These are phyloP conservation scores for Axea sp. DNA, from an alignment of 2,888 invertebrate genomes.

Conservation along the genomic window DNA sequence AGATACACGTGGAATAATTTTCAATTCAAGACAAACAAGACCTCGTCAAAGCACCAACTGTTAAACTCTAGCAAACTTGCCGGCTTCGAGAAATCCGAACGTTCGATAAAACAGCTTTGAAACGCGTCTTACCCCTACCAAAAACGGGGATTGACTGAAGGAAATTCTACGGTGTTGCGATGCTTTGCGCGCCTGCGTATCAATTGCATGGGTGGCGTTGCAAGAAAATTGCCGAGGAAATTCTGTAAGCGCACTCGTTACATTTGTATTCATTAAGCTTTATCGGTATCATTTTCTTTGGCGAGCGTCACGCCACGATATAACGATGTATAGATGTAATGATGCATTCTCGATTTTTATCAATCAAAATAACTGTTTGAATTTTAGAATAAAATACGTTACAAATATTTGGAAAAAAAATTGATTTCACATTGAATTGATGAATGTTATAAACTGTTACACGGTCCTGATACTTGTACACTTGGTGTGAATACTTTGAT, in stretches of 20 bases:
- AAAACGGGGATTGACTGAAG: slow-evolving; percentile 75
- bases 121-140: slow-evolving; percentile 73
- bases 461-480: too few species aligned
- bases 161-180: slow-evolving; percentile 53
- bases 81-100: slow-evolving; percentile 13
- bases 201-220: slow-evolving; percentile 41
- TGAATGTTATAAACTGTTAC: too few species aligned
- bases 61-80: slow-evolving; percentile 3
- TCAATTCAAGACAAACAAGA: neutral
- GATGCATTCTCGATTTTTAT: too few species aligned
- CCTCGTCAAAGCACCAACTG: slow-evolving; percentile 7
- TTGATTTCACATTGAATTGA: too few species aligned
- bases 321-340: too few species aligned
- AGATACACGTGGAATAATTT: neutral
- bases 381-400: too few species aligned
- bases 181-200: slow-evolving; percentile 53
- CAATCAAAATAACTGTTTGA: too few species aligned
- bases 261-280: slow-evolving; percentile 63
- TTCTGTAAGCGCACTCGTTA: slow-evolving; percentile 57
- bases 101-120: slow-evolving; percentile 41
- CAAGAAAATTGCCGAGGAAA: slow-evolving; percentile 56
- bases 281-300: slow-evolving; percentile 51
- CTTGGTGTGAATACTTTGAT: too few species aligned
- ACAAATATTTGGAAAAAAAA: too few species aligned
- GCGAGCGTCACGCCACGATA: too few species aligned